phyloP scores from a whole-genome alignment of 2,113 vertebrate species.

The Dunckerocampus dactyliophorus region DNA sequence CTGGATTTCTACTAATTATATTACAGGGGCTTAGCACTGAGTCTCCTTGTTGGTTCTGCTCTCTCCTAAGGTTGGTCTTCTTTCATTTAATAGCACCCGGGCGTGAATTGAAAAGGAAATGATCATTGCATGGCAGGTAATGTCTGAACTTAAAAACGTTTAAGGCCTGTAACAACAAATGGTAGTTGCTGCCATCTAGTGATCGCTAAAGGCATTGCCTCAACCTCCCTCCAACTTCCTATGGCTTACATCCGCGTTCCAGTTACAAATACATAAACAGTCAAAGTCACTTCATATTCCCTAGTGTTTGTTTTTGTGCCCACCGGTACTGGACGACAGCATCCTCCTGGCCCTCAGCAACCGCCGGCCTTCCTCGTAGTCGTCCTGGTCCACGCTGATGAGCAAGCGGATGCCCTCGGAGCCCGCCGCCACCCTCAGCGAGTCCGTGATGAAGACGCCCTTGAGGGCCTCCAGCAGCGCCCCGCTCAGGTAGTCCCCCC shows the following conservation, averaged over 20 bases:
- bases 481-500: conserved; percentile 87
- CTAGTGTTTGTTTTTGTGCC: conserved; percentile 12
- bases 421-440: conserved; percentile 81
- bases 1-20: neutral
- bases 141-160: conserved; percentile 18
- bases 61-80: conserved; percentile 15
- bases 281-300: conserved; percentile 16
- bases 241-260: neutral
- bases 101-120: conserved; percentile 30
- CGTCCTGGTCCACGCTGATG: conserved; percentile 88
- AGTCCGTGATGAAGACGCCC: conserved; percentile 88
- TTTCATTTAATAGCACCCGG: conserved; percentile 45
- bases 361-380: conserved; percentile 83
- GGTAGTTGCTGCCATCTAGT: conserved; percentile 62
- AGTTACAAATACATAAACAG: no score
- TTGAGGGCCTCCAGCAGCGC: conserved; percentile 85
- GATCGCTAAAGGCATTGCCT: conserved; percentile 38
- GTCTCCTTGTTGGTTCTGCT: conserved; percentile 21
- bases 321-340: conserved; percentile 12
- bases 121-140: conserved; percentile 5
- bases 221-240: neutral
- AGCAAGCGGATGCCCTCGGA: conserved; percentile 82
- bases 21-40: conserved; percentile 19
- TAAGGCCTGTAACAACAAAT: conserved; percentile 23
- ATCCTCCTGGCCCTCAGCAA: conserved; percentile 61